These are phyloP conservation scores for Pentamera pediparva DNA, from an alignment of 53 echinoderm and acorn worm species.

Conservation along the genomic window DNA sequence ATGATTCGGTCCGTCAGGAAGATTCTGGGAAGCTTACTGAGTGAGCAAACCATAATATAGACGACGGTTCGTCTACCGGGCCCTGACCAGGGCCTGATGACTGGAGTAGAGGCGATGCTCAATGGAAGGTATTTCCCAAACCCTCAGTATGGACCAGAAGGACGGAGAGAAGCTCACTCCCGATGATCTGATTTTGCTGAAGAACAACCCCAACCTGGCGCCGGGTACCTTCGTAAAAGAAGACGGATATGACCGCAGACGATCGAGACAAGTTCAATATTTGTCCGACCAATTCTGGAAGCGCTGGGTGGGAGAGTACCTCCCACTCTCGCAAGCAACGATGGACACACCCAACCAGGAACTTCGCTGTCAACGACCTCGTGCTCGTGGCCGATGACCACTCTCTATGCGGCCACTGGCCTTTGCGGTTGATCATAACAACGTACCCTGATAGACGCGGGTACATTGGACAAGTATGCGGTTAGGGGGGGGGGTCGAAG, in stretches of 20 bases:
- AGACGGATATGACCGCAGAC: constrained; percentile 34
- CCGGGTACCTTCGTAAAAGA: constrained; percentile 43
- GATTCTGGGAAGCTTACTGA: constrained; percentile 33
- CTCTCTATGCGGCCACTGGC: constrained; percentile 19
- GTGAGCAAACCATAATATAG: constrained; percentile 29
- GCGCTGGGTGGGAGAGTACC: constrained; percentile 40
- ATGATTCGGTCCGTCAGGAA: constrained; percentile 42
- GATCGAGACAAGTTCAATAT: constrained; percentile 58
- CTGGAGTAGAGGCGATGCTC: constrained; percentile 62
- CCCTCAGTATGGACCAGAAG: constrained; percentile 37
- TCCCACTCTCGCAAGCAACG: constrained; percentile 35
- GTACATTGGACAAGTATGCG: constrained; percentile 38
- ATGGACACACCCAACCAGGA: constrained; percentile 16
- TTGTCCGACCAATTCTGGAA: constrained; percentile 44
- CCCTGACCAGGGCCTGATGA: too few species aligned
- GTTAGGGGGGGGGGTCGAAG: constrained; percentile 9
- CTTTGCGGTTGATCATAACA: background rate
- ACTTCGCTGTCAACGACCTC: constrained; percentile 25
- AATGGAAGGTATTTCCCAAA: constrained; percentile 52
- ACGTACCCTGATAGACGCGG: constrained; percentile 44
- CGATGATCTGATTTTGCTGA: constrained; percentile 50
- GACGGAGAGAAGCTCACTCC: constrained; percentile 51
- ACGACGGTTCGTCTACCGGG: constrained; percentile 39
- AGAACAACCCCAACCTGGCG: background rate
- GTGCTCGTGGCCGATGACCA: constrained; percentile 36